Evolutionary conservation across 2,113 vertebrate species (phyloP).

Genomic region (Sinocyclocheilus grahami): DNA sequence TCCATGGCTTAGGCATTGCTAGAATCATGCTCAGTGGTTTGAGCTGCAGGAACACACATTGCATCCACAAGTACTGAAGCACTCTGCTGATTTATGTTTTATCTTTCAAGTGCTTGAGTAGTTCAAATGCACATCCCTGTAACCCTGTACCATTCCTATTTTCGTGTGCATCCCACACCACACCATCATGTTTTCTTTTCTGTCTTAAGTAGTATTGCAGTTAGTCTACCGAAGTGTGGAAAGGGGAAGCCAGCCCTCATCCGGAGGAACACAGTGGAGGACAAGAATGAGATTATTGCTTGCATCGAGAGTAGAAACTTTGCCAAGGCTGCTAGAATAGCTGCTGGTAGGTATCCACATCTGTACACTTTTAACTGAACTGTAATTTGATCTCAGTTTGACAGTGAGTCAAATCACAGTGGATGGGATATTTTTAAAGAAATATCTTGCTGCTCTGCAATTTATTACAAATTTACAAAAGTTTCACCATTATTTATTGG

Average conservation of each 20-base stretch:
- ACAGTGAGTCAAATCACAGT: no score
- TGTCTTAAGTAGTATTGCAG: slow-evolving; percentile 60
- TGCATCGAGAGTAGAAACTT: slow-evolving; percentile 96
- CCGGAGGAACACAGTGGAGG: slow-evolving; percentile 91
- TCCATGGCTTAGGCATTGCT: neutral
- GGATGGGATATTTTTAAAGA: no score
- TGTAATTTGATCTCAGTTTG: neutral
- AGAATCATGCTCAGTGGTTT: neutral
- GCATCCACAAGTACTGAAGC: neutral
- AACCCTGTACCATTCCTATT: neutral
- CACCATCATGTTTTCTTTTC: slow-evolving; percentile 1
- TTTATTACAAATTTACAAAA: no score
- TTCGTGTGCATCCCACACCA: neutral
- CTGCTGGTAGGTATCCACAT: slow-evolving; percentile 81
- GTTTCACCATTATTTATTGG: neutral
- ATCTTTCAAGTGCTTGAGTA: neutral
- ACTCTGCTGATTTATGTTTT: neutral
- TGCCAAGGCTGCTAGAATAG: slow-evolving; percentile 92
- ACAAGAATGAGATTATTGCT: slow-evolving; percentile 92
- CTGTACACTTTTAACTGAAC: neutral
- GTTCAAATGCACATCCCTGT: neutral
- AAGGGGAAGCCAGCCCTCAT: slow-evolving; percentile 94
- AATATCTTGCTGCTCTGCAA: no score
- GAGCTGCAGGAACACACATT: neutral
- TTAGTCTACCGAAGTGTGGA: slow-evolving; percentile 89